These are phyloP conservation scores for Hirtodrosophila confusa DNA, from an alignment of 2,888 invertebrate genomes.

Conservation along the genomic window DNA sequence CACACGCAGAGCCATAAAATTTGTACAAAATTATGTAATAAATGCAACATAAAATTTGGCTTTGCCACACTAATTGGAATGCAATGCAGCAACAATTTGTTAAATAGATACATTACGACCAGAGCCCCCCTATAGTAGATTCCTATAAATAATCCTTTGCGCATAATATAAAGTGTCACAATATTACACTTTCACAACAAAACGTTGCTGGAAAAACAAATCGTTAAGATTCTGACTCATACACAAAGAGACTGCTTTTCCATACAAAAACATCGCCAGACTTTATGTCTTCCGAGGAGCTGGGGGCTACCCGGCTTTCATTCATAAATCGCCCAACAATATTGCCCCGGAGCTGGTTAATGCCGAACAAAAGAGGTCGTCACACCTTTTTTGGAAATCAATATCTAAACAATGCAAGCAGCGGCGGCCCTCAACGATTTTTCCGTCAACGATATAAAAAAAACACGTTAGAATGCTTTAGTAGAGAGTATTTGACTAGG, in stretches of 20 bases:
- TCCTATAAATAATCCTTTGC: constrained; percentile 65
- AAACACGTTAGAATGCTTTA: background rate
- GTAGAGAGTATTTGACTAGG: background rate
- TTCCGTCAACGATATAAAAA: constrained; percentile 28
- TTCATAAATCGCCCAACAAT: constrained; percentile 71
- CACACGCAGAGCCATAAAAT: constrained; percentile 68
- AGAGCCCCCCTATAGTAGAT: background rate
- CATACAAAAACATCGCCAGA: constrained; percentile 48
- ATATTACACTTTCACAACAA: constrained; percentile 80
- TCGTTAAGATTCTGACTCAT: constrained; percentile 58
- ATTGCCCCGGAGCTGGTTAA: constrained; percentile 52
- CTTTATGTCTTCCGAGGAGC: constrained; percentile 65
- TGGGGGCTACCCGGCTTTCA: constrained; percentile 46
- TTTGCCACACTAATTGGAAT: constrained; percentile 73
- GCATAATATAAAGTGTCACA: constrained; percentile 82
- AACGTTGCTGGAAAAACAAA: constrained; percentile 61
- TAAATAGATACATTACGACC: constrained; percentile 57
- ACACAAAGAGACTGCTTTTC: constrained; percentile 37
- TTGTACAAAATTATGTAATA: constrained; percentile 75
- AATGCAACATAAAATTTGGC: constrained; percentile 79
- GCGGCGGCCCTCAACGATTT: constrained; percentile 49
- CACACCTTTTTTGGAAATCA: constrained; percentile 71
- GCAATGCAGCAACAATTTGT: constrained; percentile 68
- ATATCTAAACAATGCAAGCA: constrained; percentile 63
- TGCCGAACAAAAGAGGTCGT: constrained; percentile 69